Conservation (phyloP, 1,140 invertebrate species). For the Bombus soroeensis region DNA sequence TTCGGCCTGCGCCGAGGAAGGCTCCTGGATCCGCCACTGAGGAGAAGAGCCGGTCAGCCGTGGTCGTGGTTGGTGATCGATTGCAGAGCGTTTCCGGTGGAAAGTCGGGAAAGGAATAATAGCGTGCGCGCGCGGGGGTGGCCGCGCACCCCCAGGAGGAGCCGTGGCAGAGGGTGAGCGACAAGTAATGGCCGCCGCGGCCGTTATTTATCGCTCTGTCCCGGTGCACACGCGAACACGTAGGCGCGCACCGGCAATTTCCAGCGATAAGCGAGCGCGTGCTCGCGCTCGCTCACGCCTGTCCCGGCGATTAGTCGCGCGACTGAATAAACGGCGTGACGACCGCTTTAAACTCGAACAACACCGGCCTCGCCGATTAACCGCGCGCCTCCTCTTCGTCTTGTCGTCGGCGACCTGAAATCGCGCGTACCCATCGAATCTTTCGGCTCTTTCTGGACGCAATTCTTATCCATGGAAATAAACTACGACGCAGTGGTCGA, state of each 20-base stretch:
- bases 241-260: slow-evolving; percentile 62
- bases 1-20: no score
- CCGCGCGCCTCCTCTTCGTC: neutral
- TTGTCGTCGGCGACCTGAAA: neutral
- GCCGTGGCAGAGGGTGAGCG: slow-evolving; percentile 65
- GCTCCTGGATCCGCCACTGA: no score
- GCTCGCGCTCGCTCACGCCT: slow-evolving; percentile 50
- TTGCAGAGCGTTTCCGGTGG: slow-evolving; percentile 21
- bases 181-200: slow-evolving; percentile 77
- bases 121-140: slow-evolving; percentile 31
- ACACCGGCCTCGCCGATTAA: neutral
- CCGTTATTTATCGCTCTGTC: slow-evolving; percentile 74
- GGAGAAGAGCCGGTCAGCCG: no score
- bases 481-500: no score
- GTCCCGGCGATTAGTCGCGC: slow-evolving; percentile 60
- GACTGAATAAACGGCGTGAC: slow-evolving; percentile 53
- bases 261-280: slow-evolving; percentile 61
- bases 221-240: slow-evolving; percentile 60
- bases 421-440: no score
- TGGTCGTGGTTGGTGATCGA: slow-evolving; percentile 8
- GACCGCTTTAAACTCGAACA: slow-evolving; percentile 13
- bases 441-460: no score
- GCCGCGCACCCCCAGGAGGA: slow-evolving; percentile 42
- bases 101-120: slow-evolving; percentile 21
- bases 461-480: no score